A percentile compares a stretch with the other conserved stretches of the same genome.
Conservation (phyloP, 2,888 invertebrate genomes). For the Crioceris asparagi region DNA sequence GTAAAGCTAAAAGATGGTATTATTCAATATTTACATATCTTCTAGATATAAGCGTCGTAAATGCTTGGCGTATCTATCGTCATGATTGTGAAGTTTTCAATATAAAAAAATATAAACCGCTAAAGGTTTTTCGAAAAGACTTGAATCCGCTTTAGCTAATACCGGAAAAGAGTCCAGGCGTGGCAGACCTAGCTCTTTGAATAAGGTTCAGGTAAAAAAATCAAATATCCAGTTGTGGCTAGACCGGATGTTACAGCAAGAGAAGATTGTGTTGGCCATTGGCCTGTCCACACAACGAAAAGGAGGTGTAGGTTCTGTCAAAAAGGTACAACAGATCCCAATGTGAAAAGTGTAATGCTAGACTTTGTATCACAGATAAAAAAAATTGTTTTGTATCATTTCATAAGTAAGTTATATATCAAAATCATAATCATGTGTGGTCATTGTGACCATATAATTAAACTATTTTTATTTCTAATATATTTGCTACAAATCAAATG, state of each 20-base stretch:
- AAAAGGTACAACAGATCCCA: background rate
- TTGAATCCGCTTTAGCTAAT: slow-evolving; percentile 3
- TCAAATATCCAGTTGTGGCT: slow-evolving; percentile 3
- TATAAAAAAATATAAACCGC: slow-evolving; percentile 3
- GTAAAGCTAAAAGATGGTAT: slow-evolving; percentile 4
- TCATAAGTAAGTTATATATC: too few species aligned
- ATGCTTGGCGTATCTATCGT: slow-evolving; percentile 3
- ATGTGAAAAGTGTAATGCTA: slow-evolving; percentile 3
- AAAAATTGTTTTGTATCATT: too few species aligned
- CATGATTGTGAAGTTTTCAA: slow-evolving; percentile 1
- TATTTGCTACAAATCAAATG: too few species aligned
- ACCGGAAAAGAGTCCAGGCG: slow-evolving; percentile 6
- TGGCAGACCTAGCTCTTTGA: slow-evolving; percentile 4
- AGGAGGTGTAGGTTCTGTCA: slow-evolving; percentile 2
- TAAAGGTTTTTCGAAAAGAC: slow-evolving; percentile 4
- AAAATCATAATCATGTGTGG: too few species aligned
- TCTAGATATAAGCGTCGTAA: slow-evolving; percentile 3
- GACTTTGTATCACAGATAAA: background rate
- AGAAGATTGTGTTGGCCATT: slow-evolving; percentile 3
- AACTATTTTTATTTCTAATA: too few species aligned
- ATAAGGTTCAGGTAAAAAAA: slow-evolving; percentile 3
- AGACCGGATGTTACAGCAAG: slow-evolving; percentile 4
- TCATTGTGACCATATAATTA: too few species aligned
- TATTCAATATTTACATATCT: slow-evolving; percentile 6
- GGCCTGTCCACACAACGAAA: slow-evolving; percentile 4